A percentile compares a stretch with the other conserved stretches of the same genome.
Evolutionary conservation across 2,113 vertebrate species (phyloP).

Genomic region (Craseonycteris thonglongyai): DNA sequence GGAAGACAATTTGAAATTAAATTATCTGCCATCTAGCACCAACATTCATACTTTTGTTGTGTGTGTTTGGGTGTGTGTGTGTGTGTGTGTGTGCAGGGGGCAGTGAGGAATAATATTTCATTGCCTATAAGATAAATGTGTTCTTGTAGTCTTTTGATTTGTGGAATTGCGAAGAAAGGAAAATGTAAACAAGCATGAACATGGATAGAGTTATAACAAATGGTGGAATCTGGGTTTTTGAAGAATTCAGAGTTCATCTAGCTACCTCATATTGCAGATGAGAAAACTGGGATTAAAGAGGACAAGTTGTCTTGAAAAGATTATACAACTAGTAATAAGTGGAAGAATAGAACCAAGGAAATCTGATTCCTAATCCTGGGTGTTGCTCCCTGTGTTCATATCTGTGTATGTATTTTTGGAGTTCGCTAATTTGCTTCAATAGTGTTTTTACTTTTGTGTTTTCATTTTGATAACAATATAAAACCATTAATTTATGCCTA

Average conservation of each 20-base stretch:
- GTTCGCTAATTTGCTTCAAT: background rate
- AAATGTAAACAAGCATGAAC: background rate
- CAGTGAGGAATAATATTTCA: background rate
- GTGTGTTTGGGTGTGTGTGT: too few relatives aligned
- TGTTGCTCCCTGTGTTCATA: background rate
- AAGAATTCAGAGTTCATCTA: background rate
- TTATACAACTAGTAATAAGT: background rate
- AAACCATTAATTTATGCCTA: background rate
- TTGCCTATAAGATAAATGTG: background rate
- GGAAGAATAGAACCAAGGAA: background rate
- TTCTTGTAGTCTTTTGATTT: background rate
- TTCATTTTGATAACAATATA: background rate
- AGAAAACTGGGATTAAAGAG: background rate
- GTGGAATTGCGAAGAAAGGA: background rate
- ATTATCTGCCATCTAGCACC: background rate
- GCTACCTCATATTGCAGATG: background rate
- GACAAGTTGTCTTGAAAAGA: constrained; percentile 13
- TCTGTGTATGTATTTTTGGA: background rate
- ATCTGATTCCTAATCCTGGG: background rate
- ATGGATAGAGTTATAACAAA: background rate
- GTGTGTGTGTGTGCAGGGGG: too few relatives aligned
- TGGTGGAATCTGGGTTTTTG: background rate
- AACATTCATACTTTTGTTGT: background rate
- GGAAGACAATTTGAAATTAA: background rate
- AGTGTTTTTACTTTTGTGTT: background rate